Conservation (phyloP, 2,797 vertebrate genomes). For the Florisuga fusca region DNA sequence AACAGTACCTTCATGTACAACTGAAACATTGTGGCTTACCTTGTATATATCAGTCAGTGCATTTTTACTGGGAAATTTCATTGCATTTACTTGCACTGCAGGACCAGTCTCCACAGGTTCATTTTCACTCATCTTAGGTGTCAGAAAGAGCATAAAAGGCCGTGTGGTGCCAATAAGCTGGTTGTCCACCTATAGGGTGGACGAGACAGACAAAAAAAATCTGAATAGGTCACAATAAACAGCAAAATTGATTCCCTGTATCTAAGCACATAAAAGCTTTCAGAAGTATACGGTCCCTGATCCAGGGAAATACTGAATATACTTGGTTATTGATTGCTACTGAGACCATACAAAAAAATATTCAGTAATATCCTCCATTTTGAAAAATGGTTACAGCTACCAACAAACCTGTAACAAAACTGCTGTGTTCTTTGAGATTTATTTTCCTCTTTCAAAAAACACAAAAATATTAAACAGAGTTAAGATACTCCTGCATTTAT, state of each 20-base stretch:
- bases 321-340: background rate
- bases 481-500: background rate
- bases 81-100: constrained; percentile 91
- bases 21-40: constrained; percentile 73
- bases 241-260: background rate
- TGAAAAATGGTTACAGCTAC: background rate
- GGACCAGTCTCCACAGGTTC: constrained; percentile 83
- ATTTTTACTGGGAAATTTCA: constrained; percentile 94
- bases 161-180: constrained; percentile 94
- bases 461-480: background rate
- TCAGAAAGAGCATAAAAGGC: constrained; percentile 92
- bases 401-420: background rate
- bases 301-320: background rate
- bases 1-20: background rate
- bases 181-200: constrained; percentile 89
- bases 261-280: background rate
- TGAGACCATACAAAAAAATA: background rate
- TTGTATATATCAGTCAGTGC: constrained; percentile 95
- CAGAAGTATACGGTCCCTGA: background rate
- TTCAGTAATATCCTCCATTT: background rate
- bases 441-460: background rate
- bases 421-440: background rate
- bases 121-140: constrained; percentile 83
- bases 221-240: background rate
- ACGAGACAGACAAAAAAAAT: background rate